Conservation (phyloP, 1,140 invertebrate genomes). For the Cataglyphis hispanica region DNA sequence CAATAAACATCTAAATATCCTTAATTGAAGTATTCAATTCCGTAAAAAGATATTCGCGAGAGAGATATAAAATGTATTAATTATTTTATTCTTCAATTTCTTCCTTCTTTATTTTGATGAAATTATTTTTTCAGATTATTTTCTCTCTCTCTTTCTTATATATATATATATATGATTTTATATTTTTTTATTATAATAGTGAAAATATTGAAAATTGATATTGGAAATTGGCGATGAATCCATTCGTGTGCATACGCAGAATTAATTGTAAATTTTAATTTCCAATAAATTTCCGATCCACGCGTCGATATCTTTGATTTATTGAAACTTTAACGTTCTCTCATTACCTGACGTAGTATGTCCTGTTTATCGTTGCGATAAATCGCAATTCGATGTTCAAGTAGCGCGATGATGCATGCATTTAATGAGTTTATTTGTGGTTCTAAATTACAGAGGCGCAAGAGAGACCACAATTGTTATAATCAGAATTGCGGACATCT, state of each 20-base stretch:
- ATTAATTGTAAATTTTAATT: conserved; percentile 44
- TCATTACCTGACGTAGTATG: not conserved
- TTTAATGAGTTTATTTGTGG: conserved; percentile 32
- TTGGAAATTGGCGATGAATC: conserved; percentile 18
- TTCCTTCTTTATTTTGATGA: not conserved
- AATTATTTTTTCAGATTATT: conserved; percentile 37
- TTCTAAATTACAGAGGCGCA: conserved; percentile 26
- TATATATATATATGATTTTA: not conserved
- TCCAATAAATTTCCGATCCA: not conserved
- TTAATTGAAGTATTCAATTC: conserved; percentile 40
- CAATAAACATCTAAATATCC: conserved; percentile 17
- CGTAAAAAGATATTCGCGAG: not conserved
- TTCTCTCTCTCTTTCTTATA: no score
- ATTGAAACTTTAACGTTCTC: not conserved
- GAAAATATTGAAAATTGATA: conserved; percentile 46
- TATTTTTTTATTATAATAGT: conserved; percentile 20
- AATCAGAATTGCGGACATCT: conserved; percentile 22
- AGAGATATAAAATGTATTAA: conserved; percentile 21
- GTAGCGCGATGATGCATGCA: not conserved
- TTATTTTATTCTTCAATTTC: conserved; percentile 39
- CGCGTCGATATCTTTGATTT: conserved; percentile 14
- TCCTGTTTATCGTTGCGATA: conserved; percentile 15
- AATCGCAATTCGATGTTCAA: conserved; percentile 35
- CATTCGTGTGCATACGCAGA: not conserved
- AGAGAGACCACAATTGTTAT: conserved; percentile 2